Evolutionary conservation across 2,888 invertebrate species (phyloP), one percentile per base, ranked within the genome.

Genomic region (Ischnus inquisitorius): DNA sequence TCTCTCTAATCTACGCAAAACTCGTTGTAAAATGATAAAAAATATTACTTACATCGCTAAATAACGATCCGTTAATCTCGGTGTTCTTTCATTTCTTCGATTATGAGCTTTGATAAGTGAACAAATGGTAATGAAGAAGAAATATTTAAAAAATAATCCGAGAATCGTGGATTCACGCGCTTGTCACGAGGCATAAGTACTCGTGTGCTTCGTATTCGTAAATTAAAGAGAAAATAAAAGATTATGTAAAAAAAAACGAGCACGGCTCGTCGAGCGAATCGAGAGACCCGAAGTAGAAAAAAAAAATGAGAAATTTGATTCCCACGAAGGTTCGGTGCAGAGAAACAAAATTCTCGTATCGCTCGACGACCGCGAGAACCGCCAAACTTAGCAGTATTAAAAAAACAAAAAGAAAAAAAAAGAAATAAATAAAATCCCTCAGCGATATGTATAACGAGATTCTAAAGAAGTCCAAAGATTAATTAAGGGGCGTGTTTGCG

Each of bases 311-410:
- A 51, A 57, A 28, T 54, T 34, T 71, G 41, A 54, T 19, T 16
- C 83, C 76, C 65, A 51, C 64, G 72, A 46, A 57, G 14, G 57
- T 57, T 39, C 65, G 79, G 51, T 46, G 81, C 54, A 69, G 14
- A 14, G 57, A 67, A 6, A 62, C 65, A n/a, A 41, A 34, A 65
- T 46, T 79, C 51, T 62, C 48, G 69, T 10, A 78, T 78, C 72
- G 79, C 74, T 79, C 81, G 69, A 69, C 51, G 79, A 76, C 28
- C 74, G 60, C 10, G 72, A 80, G 80, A 88, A 85, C 82, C 85
- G 89, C 91, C 89, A 90, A 91, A 89, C 85, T 86, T 87, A 90
- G 88, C 91, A 90, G 91, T 91, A 91, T 91, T 91, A 90, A 81
- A 43, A 48, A 68, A 43, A 34, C 34, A 22, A 68, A 54, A 28